A percentile compares a stretch with the other conserved stretches of the same genome.
Evolutionary conservation across 2,888 invertebrate genomes (phyloP).

Genomic region (Acronicta alni): DNA sequence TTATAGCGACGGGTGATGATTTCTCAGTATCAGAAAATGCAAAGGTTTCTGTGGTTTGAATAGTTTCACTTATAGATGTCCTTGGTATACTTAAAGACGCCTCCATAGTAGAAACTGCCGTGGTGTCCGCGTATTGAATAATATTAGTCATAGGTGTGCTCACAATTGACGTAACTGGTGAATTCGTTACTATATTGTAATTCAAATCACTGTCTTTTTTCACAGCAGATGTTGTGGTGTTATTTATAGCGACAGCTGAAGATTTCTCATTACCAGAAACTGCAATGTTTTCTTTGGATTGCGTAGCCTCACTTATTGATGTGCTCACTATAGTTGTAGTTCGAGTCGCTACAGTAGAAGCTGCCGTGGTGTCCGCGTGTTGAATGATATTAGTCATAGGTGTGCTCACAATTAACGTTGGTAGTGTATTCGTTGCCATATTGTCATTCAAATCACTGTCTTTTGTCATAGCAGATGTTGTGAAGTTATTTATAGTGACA

Average conservation of each 20-base stretch:
- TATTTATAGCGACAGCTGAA: not conserved
- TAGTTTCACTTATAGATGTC: constrained; percentile 4
- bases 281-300: not conserved
- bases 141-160: not conserved
- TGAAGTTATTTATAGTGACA: not conserved
- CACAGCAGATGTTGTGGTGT: not conserved
- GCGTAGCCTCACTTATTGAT: constrained; percentile 2
- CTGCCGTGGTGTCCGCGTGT: not conserved
- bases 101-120: not conserved
- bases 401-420: not conserved
- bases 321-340: not conserved
- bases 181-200: not conserved
- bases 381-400: not conserved
- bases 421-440: not conserved
- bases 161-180: not conserved
- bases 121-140: not conserved
- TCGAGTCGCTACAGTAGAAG: not conserved
- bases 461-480: not conserved
- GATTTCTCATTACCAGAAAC: not conserved
- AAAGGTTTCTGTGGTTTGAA: not conserved
- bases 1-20: not conserved
- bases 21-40: not conserved
- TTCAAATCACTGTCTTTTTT: not conserved
- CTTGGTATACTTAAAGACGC: not conserved
- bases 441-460: not conserved